These are phyloP conservation scores for Pangasianodon gigas DNA, from an alignment of 2,113 vertebrate species.

Conservation along the genomic window DNA sequence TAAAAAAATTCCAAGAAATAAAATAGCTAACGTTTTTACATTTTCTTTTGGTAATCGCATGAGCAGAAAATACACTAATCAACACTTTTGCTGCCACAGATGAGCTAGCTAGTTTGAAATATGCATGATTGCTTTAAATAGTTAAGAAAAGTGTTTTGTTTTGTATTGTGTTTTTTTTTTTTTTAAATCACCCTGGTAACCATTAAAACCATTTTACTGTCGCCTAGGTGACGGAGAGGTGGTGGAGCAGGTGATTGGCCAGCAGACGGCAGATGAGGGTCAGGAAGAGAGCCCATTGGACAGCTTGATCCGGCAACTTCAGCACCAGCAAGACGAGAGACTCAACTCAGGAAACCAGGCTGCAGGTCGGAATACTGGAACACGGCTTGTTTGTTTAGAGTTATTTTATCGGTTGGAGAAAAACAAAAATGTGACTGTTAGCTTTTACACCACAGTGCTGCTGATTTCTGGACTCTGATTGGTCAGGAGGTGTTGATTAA, in stretches of 20 bases:
- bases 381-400: background rate
- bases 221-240: constrained; percentile 92
- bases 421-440: background rate
- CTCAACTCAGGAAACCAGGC: constrained; percentile 53
- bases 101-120: background rate
- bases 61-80: no score
- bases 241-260: constrained; percentile 95
- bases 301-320: constrained; percentile 89
- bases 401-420: background rate
- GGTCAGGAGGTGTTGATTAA: background rate
- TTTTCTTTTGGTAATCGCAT: no score
- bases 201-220: background rate
- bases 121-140: background rate
- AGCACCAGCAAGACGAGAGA: constrained; percentile 85
- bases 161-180: no score
- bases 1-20: no score
- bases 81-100: no score
- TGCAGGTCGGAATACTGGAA: constrained; percentile 32
- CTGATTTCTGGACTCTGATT: background rate
- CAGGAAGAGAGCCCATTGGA: constrained; percentile 89
- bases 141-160: background rate
- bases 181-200: background rate
- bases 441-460: background rate
- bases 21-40: no score
- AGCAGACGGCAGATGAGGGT: constrained; percentile 84